Base-by-base conservation (phyloP, 2,797 vertebrate genomes). In the Petrocephalus schoutedeni region DNA sequence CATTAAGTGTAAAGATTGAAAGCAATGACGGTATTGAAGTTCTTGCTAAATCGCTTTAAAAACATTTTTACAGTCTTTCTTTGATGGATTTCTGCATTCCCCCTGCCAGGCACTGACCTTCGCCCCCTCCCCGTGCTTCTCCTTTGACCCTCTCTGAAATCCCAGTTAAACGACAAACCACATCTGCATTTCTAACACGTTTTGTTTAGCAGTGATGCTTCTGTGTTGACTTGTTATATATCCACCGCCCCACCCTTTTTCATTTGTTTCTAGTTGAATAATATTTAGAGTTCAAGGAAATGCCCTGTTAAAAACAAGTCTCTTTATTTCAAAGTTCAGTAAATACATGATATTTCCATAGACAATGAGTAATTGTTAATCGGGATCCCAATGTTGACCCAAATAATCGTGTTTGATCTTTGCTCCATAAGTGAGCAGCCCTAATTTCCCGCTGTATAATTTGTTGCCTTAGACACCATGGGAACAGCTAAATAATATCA, bases 401-500 rank as follows among this genome's bases (percentile, higher is more conserved):
- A 61, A 61, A 61, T 61, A 61, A 23, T 61, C n/a, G n/a, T 61
- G 2, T 61, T 21, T 59, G 58, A 21, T 59, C 21, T 21, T 59
- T 59, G 58, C 58, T 41, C 36, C 58, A 9, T 59, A 21, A 59
- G 7, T 32, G 8, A 32, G 8, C 61, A 28, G 23, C 61, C 10
- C 21, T 59, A 9, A 8, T 67, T 67, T 32, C 9, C 61, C 32
- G 0, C 49, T 74, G 86, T 21, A 19, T 57, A 77, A 56, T 41
- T 28, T 54, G 86, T 56, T 87, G 86, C 86, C 28, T 7, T 61
- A 12, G 57, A 41, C 41, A 21, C 83, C 32, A 86, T 86, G 56
- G 85, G 85, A 86, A 86, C 85, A 36, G 58, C 36, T 86, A 49
- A 28, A 86, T 41, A 61, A 32, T 86, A 45, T 36, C 9, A 16